Evolutionary conservation across 2,888 invertebrate genomes (phyloP), one percentile per base, ranked within the genome.

Genomic region (Apamea crenata): DNA sequence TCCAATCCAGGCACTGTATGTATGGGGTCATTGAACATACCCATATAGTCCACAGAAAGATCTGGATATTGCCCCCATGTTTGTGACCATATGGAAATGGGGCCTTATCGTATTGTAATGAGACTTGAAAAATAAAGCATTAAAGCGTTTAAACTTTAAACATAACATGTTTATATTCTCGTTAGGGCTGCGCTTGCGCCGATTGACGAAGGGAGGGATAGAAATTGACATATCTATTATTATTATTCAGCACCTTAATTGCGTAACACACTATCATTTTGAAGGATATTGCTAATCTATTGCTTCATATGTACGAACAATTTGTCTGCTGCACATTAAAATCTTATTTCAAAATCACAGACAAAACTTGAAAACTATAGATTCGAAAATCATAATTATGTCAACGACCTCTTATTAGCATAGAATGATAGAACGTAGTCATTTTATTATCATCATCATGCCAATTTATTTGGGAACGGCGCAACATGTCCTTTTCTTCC

Each of bases 61-160:
- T 79, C 88, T 85, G 86, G 85, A 79, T 84, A 74, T 87, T 85
- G 85, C 77, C 85, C 85, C 70, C 81, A 14, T 84, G 81, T 85
- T 85, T 87, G 76, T 84, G 78, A 56, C 71, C 25, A n/a, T 66
- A 88, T 88, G 89, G 40, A 78, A 88, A 88, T 87, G 21, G 36
- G 18, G 61, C 68, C 59, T 76, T 87, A 71, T 72, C 29, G 81
- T 82, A 87, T 87, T 84, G 77, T 85, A 88, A 89, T 78, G 12
- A 68, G 73, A 80, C 72, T 88, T 77, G 78, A 80, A 83, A 85
- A 85, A 82, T 83, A 80, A 85, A 44, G 73, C 70, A 87, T 82
- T 84, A 87, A 87, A 74, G 67, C 77, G 56, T 67, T 87, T 74
- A 81, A 70, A 78, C 70, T 67, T 87, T 74, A 81, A 70, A 78